Conservation (phyloP, 2,113 vertebrate species). For the Leuciscus idus region DNA sequence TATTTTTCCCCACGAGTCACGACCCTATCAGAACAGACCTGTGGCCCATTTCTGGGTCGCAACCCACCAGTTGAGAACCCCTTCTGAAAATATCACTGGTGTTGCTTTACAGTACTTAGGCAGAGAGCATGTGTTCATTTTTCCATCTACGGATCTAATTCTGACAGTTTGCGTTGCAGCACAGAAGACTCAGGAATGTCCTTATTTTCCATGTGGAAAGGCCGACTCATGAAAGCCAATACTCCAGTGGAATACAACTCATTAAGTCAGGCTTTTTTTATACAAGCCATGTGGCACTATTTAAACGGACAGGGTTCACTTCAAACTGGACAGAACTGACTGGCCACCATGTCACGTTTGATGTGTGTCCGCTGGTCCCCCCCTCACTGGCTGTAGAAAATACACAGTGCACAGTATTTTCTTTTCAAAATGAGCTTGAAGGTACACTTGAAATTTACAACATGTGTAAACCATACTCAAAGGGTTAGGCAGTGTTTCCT, state of each 20-base stretch:
- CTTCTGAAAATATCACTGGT: constrained; percentile 28
- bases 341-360: constrained; percentile 4
- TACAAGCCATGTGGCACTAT: constrained; percentile 43
- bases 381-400: neutral
- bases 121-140: constrained; percentile 26
- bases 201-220: constrained; percentile 51
- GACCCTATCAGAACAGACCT: neutral
- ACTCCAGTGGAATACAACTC: constrained; percentile 44
- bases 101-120: constrained; percentile 32
- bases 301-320: constrained; percentile 27
- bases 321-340: constrained; percentile 9
- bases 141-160: constrained; percentile 50
- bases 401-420: constrained; percentile 1
- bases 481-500: neutral
- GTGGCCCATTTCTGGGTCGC: neutral
- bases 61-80: neutral
- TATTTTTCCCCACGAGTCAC: neutral
- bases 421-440: constrained; percentile 22
- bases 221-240: constrained; percentile 55
- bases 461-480: constrained; percentile 24
- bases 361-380: neutral
- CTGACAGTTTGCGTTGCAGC: constrained; percentile 45
- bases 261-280: constrained; percentile 23
- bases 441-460: constrained; percentile 8
- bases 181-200: constrained; percentile 50